Evolutionary conservation across 2,113 vertebrate genomes (phyloP).

Genomic region (Stigmatopora argus): DNA sequence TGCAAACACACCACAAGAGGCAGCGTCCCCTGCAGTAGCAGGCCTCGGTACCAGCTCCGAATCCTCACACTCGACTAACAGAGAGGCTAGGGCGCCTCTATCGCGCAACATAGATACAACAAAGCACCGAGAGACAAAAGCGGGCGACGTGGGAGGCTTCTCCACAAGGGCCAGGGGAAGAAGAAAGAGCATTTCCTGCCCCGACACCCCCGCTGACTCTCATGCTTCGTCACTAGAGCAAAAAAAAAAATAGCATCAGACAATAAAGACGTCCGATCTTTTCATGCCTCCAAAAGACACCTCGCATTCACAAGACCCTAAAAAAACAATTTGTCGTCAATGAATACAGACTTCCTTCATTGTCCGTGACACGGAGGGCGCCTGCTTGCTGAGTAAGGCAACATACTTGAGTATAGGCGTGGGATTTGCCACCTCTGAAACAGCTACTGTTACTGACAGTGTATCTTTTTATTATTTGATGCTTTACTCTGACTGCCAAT

Average conservation of each 20-base stretch:
- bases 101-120: conserved; percentile 13
- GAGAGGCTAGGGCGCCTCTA: conserved; percentile 35
- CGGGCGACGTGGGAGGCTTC: conserved; percentile 62
- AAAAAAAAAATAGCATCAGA: conserved; percentile 50
- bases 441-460: conserved; percentile 28
- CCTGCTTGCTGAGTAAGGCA: conserved; percentile 26
- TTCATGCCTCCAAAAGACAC: conserved; percentile 21
- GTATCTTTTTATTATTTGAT: conserved; percentile 28
- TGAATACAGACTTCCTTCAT: conserved; percentile 49
- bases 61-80: conserved; percentile 27
- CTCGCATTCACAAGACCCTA: conserved; percentile 30
- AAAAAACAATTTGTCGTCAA: conserved; percentile 44
- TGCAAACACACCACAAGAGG: conserved; percentile 18
- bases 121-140: conserved; percentile 45
- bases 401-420: conserved; percentile 26
- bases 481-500: conserved; percentile 21
- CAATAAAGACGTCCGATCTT: conserved; percentile 33
- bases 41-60: conserved; percentile 37
- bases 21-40: conserved; percentile 29
- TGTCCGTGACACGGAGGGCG: conserved; percentile 43
- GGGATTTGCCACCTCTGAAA: conserved; percentile 36
- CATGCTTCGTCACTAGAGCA: conserved; percentile 54
- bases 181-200: conserved; percentile 54
- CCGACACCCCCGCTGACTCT: conserved; percentile 43
- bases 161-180: conserved; percentile 53